Base-by-base conservation (phyloP, 1,140 invertebrate species). In the Procambarus virginalis region DNA sequence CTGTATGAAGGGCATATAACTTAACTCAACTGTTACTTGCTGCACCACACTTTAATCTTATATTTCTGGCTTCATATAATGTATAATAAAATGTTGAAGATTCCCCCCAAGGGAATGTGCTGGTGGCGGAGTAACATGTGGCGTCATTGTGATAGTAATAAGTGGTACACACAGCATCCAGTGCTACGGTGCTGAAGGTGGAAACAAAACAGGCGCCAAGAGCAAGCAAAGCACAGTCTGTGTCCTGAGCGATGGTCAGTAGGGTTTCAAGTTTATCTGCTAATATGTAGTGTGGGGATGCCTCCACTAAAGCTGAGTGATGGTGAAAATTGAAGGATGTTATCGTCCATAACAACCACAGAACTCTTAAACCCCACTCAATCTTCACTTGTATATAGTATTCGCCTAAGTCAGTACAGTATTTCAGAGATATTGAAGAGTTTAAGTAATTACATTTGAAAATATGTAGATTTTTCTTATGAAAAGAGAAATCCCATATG, bases 191-290 rank as follows among this genome's bases (percentile, higher is more conserved):
- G 87, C 84, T 92, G 64, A 88, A 91, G 76, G 92, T 92, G 70
- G 90, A 92, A 84, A 92, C 92, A 46, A 91, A 91, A 79, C 81
- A 91, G 64, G 87, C 89, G 22, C 92, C 92, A 45, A 86, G 83
- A 77, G 83, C 92, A 79, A 89, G 92, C 75, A 82, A 89, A 84
- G 92, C 92, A 49, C 92, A 92, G 73, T 76, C 92, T 34, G 92
- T 92, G 83, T 88, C 84, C 82, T 92, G 76, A 91, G 82, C 49
- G 92, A 92, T 91, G 92, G 92, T 92, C 90, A 92, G 92, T 92
- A 86, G 68, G 70, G 86, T 82, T 76, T 77, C 68, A 70, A 84
- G 60, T 70, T 70, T 68, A 17, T 73, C 68, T 87, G 84, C 84
- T 87, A 80, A 79, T 77, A 70, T 70, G 86, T 87, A 87, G 86